Conservation (phyloP, 2,113 vertebrate genomes). For the Desmodus rotundus region DNA sequence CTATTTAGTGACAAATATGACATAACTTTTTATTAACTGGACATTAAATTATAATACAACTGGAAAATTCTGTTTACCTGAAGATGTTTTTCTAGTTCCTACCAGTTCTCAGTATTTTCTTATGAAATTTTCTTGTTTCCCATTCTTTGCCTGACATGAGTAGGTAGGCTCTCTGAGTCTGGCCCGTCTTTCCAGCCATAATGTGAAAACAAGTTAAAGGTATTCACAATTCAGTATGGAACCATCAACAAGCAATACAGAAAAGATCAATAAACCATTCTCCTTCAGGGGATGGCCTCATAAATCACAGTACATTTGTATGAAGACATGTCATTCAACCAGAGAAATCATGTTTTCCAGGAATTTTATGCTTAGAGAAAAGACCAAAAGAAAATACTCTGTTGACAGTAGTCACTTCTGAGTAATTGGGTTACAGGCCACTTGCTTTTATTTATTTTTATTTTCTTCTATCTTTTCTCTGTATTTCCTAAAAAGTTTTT, state of each 20-base stretch:
- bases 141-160: neutral
- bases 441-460: constrained; percentile 29
- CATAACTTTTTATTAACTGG: constrained; percentile 17
- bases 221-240: constrained; percentile 1
- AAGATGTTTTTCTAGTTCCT: neutral
- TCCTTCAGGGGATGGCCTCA: neutral
- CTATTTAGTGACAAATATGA: neutral
- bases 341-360: constrained; percentile 41
- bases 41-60: neutral
- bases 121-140: constrained; percentile 33
- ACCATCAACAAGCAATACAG: constrained; percentile 41
- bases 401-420: neutral
- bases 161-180: neutral
- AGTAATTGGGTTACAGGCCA: neutral
- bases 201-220: constrained; percentile 28
- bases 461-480: neutral
- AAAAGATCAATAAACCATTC: constrained; percentile 61
- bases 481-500: neutral
- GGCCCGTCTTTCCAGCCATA: neutral
- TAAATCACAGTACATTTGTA: constrained; percentile 38
- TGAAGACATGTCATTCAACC: constrained; percentile 2
- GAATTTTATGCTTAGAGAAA: neutral
- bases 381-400: constrained; percentile 43
- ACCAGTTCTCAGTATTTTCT: constrained; percentile 34
- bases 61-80: neutral